Evolutionary conservation across 2,797 vertebrate species (phyloP).

Genomic region (Microctenopoma steveboyesi): DNA sequence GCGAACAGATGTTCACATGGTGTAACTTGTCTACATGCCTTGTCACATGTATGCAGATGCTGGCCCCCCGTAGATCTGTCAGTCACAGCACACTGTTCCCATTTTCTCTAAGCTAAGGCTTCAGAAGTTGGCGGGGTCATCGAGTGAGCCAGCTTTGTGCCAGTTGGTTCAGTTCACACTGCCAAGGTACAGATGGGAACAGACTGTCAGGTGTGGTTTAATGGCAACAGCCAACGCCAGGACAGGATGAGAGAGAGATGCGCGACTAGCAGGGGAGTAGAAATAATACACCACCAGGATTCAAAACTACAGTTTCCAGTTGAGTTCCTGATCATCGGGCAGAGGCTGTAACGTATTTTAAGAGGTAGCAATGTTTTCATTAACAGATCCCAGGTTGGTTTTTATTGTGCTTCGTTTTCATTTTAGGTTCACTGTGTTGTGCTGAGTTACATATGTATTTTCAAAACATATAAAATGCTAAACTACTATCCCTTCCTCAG

Average conservation of each 20-base stretch:
- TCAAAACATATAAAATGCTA: too few relatives aligned
- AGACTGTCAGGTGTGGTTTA: slow-evolving; percentile 5
- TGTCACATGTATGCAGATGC: slow-evolving; percentile 12
- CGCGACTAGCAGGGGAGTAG: neutral
- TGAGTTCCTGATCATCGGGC: too few relatives aligned
- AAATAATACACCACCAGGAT: too few relatives aligned
- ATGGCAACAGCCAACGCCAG: slow-evolving; percentile 11
- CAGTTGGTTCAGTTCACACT: slow-evolving; percentile 37
- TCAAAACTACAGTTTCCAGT: too few relatives aligned
- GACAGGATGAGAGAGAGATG: slow-evolving; percentile 3
- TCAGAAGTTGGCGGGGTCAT: slow-evolving; percentile 18
- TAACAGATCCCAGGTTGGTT: too few relatives aligned
- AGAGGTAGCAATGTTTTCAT: too few relatives aligned
- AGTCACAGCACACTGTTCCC: neutral
- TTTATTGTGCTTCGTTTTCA: neutral
- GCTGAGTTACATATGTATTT: too few relatives aligned
- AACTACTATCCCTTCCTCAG: too few relatives aligned
- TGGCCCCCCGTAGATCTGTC: neutral
- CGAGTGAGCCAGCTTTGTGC: slow-evolving; percentile 1
- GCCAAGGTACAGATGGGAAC: slow-evolving; percentile 21
- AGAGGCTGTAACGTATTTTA: too few relatives aligned
- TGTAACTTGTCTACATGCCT: neutral
- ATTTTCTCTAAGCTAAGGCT: slow-evolving; percentile 1
- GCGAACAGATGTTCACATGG: slow-evolving; percentile 5
- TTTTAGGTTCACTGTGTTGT: too few relatives aligned